Evolutionary conservation across 2,113 vertebrate genomes (phyloP).

Genomic region (Spilogale gracilis): DNA sequence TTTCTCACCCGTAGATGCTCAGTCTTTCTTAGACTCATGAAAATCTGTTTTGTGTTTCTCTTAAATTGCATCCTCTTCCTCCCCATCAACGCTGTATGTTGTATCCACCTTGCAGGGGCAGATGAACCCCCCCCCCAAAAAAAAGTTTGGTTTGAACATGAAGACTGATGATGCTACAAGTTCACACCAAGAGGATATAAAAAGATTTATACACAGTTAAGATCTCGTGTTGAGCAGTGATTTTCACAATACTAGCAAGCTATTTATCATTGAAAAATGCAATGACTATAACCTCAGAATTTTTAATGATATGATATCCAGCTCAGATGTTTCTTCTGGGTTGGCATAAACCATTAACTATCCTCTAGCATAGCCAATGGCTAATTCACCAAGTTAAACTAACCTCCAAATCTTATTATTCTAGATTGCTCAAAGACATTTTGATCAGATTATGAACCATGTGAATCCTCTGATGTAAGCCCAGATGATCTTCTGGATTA

Average conservation of each 20-base stretch:
- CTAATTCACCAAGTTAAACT: constrained; percentile 6
- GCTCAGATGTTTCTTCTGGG: neutral
- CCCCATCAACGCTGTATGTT: neutral
- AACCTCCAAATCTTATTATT: neutral
- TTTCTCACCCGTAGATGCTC: neutral
- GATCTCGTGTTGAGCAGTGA: neutral
- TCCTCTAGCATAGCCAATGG: neutral
- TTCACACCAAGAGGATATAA: neutral
- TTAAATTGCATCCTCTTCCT: neutral
- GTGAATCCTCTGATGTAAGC: neutral
- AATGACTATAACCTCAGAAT: neutral
- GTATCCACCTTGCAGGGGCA: neutral
- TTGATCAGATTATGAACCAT: neutral
- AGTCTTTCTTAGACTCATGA: neutral
- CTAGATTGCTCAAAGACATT: neutral
- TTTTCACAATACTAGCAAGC: neutral
- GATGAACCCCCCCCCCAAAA: neutral
- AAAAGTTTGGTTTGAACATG: neutral
- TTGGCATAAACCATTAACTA: neutral
- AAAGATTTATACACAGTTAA: neutral
- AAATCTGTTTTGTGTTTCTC: neutral
- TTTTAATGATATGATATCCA: neutral
- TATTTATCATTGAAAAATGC: neutral
- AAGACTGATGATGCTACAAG: neutral
- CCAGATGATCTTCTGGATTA: neutral